Percentiles rank a stretch among this genome's conserved stretches.
Evolutionary conservation across 2,797 vertebrate genomes (phyloP).

Genomic region (Anableps anableps): DNA sequence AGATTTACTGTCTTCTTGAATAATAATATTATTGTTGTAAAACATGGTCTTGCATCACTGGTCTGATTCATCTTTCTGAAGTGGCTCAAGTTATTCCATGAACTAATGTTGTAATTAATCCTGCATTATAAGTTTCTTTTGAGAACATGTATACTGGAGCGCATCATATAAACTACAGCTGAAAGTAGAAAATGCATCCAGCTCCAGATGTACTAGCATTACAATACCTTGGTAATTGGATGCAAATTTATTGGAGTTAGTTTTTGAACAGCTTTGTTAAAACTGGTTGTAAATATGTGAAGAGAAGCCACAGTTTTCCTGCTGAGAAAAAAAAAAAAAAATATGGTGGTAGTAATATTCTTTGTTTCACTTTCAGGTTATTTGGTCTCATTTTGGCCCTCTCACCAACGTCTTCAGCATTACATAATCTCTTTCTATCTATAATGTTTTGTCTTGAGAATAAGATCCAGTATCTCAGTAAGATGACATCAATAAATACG

Average conservation of each 20-base stretch:
- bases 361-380: background rate
- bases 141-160: background rate
- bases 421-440: background rate
- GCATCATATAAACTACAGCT: background rate
- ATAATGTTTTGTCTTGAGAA: background rate
- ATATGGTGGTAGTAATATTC: too few species aligned
- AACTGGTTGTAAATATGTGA: background rate
- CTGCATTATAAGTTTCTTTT: background rate
- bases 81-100: background rate
- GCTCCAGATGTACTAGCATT: background rate
- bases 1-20: background rate
- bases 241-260: background rate
- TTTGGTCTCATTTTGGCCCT: background rate
- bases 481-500: background rate
- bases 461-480: background rate
- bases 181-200: background rate
- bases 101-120: background rate
- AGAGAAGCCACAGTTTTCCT: background rate
- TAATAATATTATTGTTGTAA: background rate
- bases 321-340: too few species aligned
- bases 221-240: background rate
- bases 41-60: background rate
- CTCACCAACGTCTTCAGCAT: background rate
- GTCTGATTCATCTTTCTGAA: background rate
- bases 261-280: background rate